These are phyloP conservation scores for Tipula vernalis DNA, from an alignment of 2,888 invertebrate species.

Conservation along the genomic window DNA sequence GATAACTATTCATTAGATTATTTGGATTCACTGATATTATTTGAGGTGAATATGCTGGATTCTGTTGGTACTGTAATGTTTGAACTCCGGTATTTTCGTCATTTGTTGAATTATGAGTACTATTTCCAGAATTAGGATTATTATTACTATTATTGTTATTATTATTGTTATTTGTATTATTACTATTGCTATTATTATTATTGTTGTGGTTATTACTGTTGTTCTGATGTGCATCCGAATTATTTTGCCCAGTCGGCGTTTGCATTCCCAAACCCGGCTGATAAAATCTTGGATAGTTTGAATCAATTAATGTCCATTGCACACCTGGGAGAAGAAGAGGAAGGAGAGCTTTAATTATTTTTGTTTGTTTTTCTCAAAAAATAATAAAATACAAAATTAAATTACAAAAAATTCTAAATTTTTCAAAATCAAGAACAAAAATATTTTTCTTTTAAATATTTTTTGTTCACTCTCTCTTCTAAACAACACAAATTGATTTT, in stretches of 20 bases:
- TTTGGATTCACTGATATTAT: conserved; percentile 36
- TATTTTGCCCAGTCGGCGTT: conserved; percentile 9
- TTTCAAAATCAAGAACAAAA: background rate
- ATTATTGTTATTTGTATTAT: conserved; percentile 6
- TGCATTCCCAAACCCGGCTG: conserved; percentile 37
- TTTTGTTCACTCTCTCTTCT: background rate
- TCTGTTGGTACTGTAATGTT: conserved; percentile 22
- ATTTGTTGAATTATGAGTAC: conserved; percentile 16
- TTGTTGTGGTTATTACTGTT: conserved; percentile 24
- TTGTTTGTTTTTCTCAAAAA: conserved; percentile 6
- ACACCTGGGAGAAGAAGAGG: conserved; percentile 60
- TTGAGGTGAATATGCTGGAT: conserved; percentile 31
- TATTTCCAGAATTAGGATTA: background rate
- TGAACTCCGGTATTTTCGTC: conserved; percentile 19
- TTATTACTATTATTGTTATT: background rate
- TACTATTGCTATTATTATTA: conserved; percentile 24
- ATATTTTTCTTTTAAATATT: background rate
- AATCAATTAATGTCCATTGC: conserved; percentile 77
- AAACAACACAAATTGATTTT: conserved; percentile 8
- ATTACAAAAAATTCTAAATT: conserved; percentile 7
- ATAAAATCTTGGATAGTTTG: conserved; percentile 63
- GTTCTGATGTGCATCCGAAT: conserved; percentile 5
- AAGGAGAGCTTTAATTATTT: conserved; percentile 26
- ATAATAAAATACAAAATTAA: conserved; percentile 7
- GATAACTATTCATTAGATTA: conserved; percentile 39